These are phyloP conservation scores for Nasonia oneida DNA, from an alignment of 2,888 invertebrate species.

Conservation along the genomic window DNA sequence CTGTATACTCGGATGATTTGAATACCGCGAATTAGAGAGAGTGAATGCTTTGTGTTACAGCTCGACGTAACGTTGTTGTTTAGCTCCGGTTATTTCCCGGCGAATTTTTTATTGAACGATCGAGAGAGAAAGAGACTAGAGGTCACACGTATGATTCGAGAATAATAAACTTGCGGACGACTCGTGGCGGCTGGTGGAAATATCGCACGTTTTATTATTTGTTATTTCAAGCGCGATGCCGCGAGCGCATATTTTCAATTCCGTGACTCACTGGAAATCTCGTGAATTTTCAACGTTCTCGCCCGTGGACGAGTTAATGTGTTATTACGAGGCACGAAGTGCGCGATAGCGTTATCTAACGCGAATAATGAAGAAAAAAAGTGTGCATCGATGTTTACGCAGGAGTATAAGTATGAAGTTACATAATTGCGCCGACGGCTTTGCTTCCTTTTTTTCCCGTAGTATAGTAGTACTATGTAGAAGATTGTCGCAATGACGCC, in stretches of 20 bases:
- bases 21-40: not conserved
- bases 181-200: no score
- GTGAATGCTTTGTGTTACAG: not conserved
- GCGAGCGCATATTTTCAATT: not conserved
- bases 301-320: not conserved
- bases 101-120: not conserved
- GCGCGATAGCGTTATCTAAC: not conserved
- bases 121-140: not conserved
- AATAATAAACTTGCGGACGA: no score
- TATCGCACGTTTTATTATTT: not conserved
- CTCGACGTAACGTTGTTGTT: not conserved
- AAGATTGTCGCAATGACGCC: slow-evolving; percentile 27
- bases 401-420: not conserved
- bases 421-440: not conserved
- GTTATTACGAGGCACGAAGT: not conserved
- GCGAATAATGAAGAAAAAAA: not conserved
- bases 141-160: no score
- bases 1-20: not conserved
- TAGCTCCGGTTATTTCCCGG: not conserved
- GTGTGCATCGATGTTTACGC: not conserved
- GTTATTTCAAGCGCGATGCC: not conserved
- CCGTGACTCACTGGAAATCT: not conserved
- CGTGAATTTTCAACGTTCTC: not conserved
- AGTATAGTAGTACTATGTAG: not conserved
- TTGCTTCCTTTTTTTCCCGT: not conserved